Evolutionary conservation across 1,140 invertebrate genomes (phyloP).

Genomic region (Venustaconcha ellipsiformis): DNA sequence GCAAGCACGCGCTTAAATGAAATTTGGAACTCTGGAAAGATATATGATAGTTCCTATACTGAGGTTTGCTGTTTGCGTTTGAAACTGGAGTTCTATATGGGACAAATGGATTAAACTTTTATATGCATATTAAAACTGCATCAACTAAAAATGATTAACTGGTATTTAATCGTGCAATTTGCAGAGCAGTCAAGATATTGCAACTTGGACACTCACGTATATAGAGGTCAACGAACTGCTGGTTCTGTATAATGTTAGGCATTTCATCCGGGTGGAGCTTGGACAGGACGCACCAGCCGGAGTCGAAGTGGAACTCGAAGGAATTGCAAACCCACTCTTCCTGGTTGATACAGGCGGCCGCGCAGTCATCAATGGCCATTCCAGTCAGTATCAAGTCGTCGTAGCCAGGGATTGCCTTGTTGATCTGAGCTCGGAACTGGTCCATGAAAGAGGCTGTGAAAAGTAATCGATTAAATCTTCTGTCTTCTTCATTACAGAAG

Average conservation of each 20-base stretch:
- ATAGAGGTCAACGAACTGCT: conserved; percentile 43
- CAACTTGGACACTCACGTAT: conserved; percentile 40
- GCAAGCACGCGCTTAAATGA: no score
- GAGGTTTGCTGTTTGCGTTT: not conserved
- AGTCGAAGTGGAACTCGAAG: conserved; percentile 51
- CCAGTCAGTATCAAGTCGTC: conserved; percentile 44
- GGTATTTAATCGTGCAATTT: not conserved
- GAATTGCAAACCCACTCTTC: conserved; percentile 48
- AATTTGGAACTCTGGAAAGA: no score
- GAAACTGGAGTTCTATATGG: not conserved
- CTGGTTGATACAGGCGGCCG: conserved; percentile 40
- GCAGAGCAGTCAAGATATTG: not conserved
- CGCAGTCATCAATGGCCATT: conserved; percentile 57
- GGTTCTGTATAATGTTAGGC: conserved; percentile 38
- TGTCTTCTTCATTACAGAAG: not conserved
- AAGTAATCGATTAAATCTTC: not conserved
- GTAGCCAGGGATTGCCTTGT: conserved; percentile 47
- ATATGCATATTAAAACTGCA: no score
- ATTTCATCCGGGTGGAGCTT: conserved; percentile 50
- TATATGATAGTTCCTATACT: no score
- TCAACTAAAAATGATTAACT: not conserved
- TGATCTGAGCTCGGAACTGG: conserved; percentile 38
- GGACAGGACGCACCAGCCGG: conserved; percentile 46
- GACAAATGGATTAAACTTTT: no score
- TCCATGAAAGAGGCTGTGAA: conserved; percentile 22